phyloP scores from a whole-genome alignment of 2,113 vertebrate genomes.

The Ginglymostoma cirratum region DNA sequence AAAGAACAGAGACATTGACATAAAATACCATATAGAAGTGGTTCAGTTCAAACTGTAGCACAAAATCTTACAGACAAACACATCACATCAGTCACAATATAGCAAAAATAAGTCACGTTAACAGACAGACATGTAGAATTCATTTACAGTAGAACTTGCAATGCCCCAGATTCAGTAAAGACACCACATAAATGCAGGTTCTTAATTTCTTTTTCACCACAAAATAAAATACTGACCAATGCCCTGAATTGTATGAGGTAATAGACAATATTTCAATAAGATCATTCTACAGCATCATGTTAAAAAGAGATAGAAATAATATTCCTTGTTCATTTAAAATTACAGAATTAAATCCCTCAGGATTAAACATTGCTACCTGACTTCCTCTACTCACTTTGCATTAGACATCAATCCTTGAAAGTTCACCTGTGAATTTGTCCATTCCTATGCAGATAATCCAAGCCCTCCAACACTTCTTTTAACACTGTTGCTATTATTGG shows the following conservation, averaged over 20 bases:
- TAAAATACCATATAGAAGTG: too few species aligned
- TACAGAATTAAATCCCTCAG: background rate
- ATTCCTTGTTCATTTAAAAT: background rate
- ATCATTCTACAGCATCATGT: background rate
- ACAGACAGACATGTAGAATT: too few species aligned
- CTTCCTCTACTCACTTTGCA: background rate
- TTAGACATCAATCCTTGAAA: background rate
- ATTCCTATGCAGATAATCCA: conserved; percentile 95
- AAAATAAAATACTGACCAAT: background rate
- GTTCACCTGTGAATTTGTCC: conserved; percentile 96
- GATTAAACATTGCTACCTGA: background rate
- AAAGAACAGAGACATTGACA: too few species aligned
- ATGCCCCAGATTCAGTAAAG: background rate
- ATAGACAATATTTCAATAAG: background rate
- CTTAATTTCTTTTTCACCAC: background rate
- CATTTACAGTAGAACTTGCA: background rate
- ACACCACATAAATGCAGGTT: background rate
- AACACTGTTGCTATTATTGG: conserved; percentile 92
- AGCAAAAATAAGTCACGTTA: too few species aligned
- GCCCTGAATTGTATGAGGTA: background rate
- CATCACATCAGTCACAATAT: too few species aligned
- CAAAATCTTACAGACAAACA: too few species aligned
- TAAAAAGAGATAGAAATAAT: background rate
- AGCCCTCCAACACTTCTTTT: conserved; percentile 91
- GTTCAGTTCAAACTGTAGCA: too few species aligned